A percentile compares a stretch with the other conserved stretches of the same genome.
phyloP scores from a whole-genome alignment of 2,888 invertebrate species.

The Osmoderma eremita region DNA sequence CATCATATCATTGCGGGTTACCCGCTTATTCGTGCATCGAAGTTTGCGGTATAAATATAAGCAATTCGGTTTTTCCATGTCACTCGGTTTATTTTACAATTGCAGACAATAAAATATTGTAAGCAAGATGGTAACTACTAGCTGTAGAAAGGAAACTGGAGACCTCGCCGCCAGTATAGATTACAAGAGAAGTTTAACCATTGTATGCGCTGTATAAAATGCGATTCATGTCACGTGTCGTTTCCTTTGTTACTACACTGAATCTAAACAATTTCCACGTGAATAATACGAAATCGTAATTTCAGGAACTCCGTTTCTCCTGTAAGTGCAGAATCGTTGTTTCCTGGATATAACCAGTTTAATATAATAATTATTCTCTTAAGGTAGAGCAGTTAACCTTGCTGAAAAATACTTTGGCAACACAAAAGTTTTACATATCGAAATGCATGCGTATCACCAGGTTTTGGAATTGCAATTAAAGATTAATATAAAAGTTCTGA shows the following conservation, averaged over 20 bases:
- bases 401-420: background rate
- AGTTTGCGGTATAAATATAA: too few relatives aligned
- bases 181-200: constrained; percentile 25
- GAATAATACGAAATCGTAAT: too few relatives aligned
- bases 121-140: background rate
- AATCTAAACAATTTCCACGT: too few relatives aligned
- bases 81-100: background rate
- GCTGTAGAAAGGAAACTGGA: constrained; percentile 17
- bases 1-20: too few relatives aligned
- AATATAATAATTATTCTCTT: constrained; percentile 16
- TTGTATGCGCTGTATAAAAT: constrained; percentile 12
- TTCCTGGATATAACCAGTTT: constrained; percentile 25
- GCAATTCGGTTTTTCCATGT: too few relatives aligned
- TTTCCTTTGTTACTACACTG: background rate
- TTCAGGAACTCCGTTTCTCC: too few relatives aligned
- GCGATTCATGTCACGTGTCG: background rate
- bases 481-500: too few relatives aligned
- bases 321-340: background rate
- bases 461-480: too few relatives aligned
- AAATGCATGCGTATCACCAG: too few relatives aligned
- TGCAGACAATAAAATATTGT: background rate
- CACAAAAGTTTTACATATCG: too few relatives aligned
- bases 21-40: too few relatives aligned
- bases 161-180: constrained; percentile 10
- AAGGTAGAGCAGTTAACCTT: constrained; percentile 20